Conservation (phyloP, 2,888 invertebrate genomes). For the Euproctis similis region DNA sequence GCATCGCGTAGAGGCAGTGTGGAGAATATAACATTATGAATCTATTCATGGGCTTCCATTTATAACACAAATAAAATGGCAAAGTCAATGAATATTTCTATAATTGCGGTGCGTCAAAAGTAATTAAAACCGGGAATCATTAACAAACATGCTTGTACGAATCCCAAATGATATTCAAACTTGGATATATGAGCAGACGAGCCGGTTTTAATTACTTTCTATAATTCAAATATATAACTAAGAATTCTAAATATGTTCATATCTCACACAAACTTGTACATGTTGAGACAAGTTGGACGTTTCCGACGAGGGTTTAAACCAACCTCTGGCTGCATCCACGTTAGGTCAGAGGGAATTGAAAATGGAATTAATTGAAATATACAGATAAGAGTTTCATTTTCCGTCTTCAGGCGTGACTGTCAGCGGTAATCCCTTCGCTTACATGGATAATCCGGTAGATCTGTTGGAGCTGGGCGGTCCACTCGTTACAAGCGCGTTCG, state of each 20-base stretch:
- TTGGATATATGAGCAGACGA: conserved; percentile 12
- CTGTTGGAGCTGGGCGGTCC: no score
- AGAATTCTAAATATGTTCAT: conserved; percentile 21
- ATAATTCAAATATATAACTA: conserved; percentile 13
- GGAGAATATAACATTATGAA: no score
- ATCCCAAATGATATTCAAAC: conserved; percentile 23
- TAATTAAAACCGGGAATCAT: conserved; percentile 23
- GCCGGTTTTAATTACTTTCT: conserved; percentile 21
- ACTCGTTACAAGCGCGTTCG: no score
- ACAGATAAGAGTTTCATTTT: conserved; percentile 23
- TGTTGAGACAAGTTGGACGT: conserved; percentile 16
- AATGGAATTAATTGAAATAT: conserved; percentile 28
- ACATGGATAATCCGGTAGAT: conserved; percentile 27
- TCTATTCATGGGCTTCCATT: no score
- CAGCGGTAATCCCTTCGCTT: conserved; percentile 25
- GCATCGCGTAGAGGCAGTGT: no score
- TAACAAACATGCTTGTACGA: conserved; percentile 19
- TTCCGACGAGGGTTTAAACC: conserved; percentile 18
- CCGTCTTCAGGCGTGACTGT: conserved; percentile 25
- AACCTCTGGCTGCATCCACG: conserved; percentile 10
- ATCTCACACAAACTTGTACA: conserved; percentile 8
- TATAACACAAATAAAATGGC: no score
- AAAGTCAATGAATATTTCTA: background rate
- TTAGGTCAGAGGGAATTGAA: conserved; percentile 14
- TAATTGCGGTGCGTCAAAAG: conserved; percentile 2